Percentiles rank a stretch among this genome's conserved stretches.
These are phyloP conservation scores for Stictonetta naevosa DNA, from an alignment of 2,113 vertebrate genomes.

Conservation along the genomic window DNA sequence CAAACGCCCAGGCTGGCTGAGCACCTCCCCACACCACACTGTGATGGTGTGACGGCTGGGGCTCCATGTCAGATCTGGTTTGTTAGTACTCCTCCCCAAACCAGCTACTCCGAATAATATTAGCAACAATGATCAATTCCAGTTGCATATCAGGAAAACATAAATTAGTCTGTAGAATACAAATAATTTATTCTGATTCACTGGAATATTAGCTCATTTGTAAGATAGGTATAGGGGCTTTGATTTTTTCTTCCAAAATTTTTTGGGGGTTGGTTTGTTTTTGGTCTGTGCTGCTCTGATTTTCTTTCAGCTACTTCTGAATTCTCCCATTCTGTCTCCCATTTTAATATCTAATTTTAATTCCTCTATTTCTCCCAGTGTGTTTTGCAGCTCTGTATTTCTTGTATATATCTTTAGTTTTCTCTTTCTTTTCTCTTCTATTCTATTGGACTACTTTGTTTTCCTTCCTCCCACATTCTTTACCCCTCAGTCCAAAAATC, in stretches of 20 bases:
- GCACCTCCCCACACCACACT: rapidly evolving
- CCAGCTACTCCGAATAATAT: background rate
- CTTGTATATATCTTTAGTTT: background rate
- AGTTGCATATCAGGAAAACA: background rate
- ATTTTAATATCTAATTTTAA: background rate
- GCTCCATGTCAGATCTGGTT: background rate
- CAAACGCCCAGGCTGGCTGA: background rate
- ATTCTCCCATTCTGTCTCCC: background rate
- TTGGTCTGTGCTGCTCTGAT: background rate
- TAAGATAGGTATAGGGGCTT: background rate
- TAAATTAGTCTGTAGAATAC: background rate
- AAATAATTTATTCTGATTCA: background rate
- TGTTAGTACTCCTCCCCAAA: background rate
- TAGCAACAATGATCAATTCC: background rate
- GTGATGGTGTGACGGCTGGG: background rate
- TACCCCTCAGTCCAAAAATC: background rate
- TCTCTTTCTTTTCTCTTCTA: background rate
- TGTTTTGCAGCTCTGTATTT: background rate
- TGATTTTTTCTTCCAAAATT: background rate
- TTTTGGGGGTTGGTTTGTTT: rapidly evolving
- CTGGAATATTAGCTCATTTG: background rate
- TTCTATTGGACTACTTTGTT: background rate
- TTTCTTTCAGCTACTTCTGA: background rate
- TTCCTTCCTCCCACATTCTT: background rate
- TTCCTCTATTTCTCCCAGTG: background rate